A percentile compares a stretch with the other conserved stretches of the same genome.
phyloP scores from a whole-genome alignment of 2,888 invertebrate species.

The Eupithecia insigniata region DNA sequence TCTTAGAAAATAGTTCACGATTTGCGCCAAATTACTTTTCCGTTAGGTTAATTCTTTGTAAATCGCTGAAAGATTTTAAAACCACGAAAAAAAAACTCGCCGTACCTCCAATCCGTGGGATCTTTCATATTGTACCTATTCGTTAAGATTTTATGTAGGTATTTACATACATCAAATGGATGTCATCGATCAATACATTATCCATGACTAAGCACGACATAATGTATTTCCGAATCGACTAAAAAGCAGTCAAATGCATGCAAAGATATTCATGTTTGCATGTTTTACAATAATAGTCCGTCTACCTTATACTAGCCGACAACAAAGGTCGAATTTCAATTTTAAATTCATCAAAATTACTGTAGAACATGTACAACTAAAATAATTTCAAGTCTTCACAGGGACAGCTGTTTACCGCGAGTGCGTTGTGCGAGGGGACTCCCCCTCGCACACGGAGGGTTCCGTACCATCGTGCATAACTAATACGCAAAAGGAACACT shows the following conservation, averaged over 20 bases:
- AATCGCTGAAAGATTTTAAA: too few relatives aligned
- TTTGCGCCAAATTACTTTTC: too few relatives aligned
- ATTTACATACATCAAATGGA: too few relatives aligned
- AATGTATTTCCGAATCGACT: neutral
- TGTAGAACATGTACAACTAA: neutral
- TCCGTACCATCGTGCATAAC: too few relatives aligned
- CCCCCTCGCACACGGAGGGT: too few relatives aligned
- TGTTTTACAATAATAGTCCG: neutral
- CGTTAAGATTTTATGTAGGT: neutral
- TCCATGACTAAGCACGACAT: neutral
- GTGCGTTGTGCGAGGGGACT: too few relatives aligned
- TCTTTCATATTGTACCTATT: neutral
- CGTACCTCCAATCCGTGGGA: too few relatives aligned
- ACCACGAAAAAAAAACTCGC: too few relatives aligned
- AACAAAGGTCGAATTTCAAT: neutral
- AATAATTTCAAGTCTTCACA: neutral
- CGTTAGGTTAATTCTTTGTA: too few relatives aligned
- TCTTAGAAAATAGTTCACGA: too few relatives aligned
- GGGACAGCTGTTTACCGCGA: too few relatives aligned
- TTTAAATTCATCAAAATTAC: neutral
- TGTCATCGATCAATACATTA: neutral
- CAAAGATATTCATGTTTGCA: slow-evolving; percentile 8
- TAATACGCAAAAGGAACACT: too few relatives aligned
- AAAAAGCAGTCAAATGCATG: slow-evolving; percentile 2
- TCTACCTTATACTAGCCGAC: neutral